Evolutionary conservation across 2,113 vertebrate species (phyloP), one percentile per base, ranked within the genome.

Genomic region (Ctenomys sociabilis): DNA sequence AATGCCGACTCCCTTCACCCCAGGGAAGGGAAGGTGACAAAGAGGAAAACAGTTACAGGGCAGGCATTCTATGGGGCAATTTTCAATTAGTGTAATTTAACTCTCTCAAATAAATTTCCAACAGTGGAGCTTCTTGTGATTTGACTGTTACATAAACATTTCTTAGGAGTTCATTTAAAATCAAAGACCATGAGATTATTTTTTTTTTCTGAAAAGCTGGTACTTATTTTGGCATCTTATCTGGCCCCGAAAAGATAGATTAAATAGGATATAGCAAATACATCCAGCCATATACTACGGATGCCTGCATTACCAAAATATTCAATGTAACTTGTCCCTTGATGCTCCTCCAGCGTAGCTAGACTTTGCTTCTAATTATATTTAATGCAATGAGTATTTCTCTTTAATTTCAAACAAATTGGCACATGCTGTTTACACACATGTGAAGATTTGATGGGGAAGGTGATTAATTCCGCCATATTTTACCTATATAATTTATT

Each of bases 371-470:
- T 86, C 5, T 75, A 96, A 88, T 97, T 89, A 54, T 54, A 64
- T 86, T 97, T 94, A 96, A 96, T 94, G 84, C 80, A 85, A 52
- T 80, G 52, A 89, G 7, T 77, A 75, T 95, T 97, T 88, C 30
- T 54, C 95, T 96, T 97, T 96, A 81, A 95, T 93, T 86, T 95
- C 49, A 90, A 75, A 70, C 6, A 90, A 75, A 26, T 13, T 66
- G 14, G 13, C 70, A 52, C 1, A 87, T 37, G 12, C 3, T 90
- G 1, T 82, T 91, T 37, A 61, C 43, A 80, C 10, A 77, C 2
- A 57, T 3, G 57, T 59, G n/a, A 87, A 84, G 16, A 88, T 52
- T 26, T 82, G 32, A 37, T 28, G 26, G 16, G 37, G 24, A 8
- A 24, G 28, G 35, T 45, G 64, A 73, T 85, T 72, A 85, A 84